Conservation (phyloP, 1,140 invertebrate genomes). For the Stratiolaelaps scimitus region DNA sequence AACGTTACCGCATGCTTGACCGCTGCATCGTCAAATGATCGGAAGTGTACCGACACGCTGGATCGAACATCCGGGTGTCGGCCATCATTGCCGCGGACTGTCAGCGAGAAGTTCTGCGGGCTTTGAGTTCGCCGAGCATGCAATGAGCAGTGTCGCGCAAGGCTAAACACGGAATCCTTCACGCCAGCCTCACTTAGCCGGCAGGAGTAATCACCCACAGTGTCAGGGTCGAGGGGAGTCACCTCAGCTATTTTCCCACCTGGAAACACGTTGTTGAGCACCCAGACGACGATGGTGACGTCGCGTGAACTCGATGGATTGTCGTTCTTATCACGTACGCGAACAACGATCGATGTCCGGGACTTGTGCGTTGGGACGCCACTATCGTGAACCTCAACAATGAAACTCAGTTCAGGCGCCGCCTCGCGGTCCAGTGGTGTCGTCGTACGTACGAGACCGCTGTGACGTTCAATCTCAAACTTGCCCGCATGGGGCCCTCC, state of each 20-base stretch:
- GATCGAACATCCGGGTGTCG: conserved; percentile 68
- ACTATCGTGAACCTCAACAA: conserved; percentile 74
- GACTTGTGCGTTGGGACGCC: conserved; percentile 67
- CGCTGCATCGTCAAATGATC: conserved; percentile 62
- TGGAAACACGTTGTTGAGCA: conserved; percentile 52
- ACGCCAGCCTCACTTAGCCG: conserved; percentile 50
- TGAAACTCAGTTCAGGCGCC: conserved; percentile 56
- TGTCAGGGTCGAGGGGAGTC: conserved; percentile 76
- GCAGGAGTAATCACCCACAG: conserved; percentile 71
- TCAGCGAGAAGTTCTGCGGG: conserved; percentile 48
- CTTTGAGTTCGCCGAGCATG: conserved; percentile 42
- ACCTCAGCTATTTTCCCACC: conserved; percentile 74
- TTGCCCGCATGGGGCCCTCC: conserved; percentile 61
- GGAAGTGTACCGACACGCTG: conserved; percentile 64
- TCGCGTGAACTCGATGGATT: conserved; percentile 70
- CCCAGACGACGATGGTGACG: conserved; percentile 61
- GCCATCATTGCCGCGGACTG: conserved; percentile 74
- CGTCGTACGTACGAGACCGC: conserved; percentile 54
- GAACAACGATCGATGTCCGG: conserved; percentile 59
- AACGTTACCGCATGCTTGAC: conserved; percentile 62
- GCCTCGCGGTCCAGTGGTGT: conserved; percentile 34
- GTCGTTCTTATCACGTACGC: conserved; percentile 77
- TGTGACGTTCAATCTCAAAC: conserved; percentile 61
- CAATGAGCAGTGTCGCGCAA: conserved; percentile 63
- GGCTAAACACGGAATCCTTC: conserved; percentile 50